These are phyloP conservation scores for Malthinus seriepunctatus DNA, from an alignment of 2,888 invertebrate species.

Conservation along the genomic window DNA sequence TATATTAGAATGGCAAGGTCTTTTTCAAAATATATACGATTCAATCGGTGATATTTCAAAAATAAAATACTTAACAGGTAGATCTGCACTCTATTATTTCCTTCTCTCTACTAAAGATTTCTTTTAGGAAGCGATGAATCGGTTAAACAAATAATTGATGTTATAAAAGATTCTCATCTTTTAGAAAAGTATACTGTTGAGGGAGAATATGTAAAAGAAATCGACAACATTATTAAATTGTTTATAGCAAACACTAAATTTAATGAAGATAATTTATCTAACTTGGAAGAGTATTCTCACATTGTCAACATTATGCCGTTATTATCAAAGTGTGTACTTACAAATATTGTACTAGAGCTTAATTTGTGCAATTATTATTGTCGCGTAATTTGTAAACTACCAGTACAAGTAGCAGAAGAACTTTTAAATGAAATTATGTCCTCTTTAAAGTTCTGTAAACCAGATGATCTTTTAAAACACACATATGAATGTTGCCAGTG, in stretches of 20 bases:
- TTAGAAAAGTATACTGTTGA: not conserved
- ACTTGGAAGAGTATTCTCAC: slow-evolving; percentile 43
- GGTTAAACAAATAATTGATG: slow-evolving; percentile 31
- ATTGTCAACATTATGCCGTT: slow-evolving; percentile 43
- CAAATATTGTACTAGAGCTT: slow-evolving; percentile 29
- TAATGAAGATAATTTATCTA: slow-evolving; percentile 29
- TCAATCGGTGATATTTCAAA: slow-evolving; percentile 42
- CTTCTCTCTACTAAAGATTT: not conserved
- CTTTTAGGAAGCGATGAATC: slow-evolving; percentile 44
- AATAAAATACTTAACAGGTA: slow-evolving; percentile 48
- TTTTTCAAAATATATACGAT: slow-evolving; percentile 40
- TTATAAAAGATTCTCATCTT: slow-evolving; percentile 5
- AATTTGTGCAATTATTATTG: slow-evolving; percentile 27
- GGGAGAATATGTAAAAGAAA: slow-evolving; percentile 17
- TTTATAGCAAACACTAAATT: slow-evolving; percentile 48
- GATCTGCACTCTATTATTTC: not conserved
- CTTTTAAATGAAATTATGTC: slow-evolving; percentile 38
- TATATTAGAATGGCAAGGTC: slow-evolving; percentile 35
- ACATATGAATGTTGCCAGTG: slow-evolving; percentile 31
- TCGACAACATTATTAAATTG: slow-evolving; percentile 35
- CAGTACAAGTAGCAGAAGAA: slow-evolving; percentile 22
- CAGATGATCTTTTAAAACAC: slow-evolving; percentile 34
- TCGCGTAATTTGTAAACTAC: slow-evolving; percentile 15
- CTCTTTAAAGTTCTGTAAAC: slow-evolving; percentile 39
- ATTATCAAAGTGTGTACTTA: slow-evolving; percentile 46